Evolutionary conservation across 2,113 vertebrate species (phyloP), one percentile per base, ranked within the genome.

Genomic region (Xiphophorus maculatus): DNA sequence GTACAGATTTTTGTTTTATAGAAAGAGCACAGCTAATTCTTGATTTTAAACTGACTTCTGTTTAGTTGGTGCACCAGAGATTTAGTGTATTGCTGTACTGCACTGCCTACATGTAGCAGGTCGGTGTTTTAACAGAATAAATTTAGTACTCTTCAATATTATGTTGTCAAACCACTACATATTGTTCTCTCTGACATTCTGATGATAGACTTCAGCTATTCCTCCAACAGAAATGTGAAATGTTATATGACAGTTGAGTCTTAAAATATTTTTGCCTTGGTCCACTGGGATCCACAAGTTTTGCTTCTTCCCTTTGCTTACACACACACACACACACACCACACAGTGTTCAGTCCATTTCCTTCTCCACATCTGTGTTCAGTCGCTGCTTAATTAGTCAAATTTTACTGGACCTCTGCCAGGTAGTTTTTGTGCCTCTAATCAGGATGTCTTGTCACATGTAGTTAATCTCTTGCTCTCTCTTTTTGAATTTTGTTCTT

Each of bases 351-450:
- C 11, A 35, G 22, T 58, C 30, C n/a, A 3, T n/a, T 58, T 22
- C 35, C 58, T 69, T 14, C 68, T 58, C 30, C 68, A 58, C 30
- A 69, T 29, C 68, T 69, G 68, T 69, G 48, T 54, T 69, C 29
- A 11, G 11, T n/a, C 48, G 14, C 19, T 28, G 14, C 14, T 44
- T 40, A 27, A 15, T 44, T 29, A 29, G 11, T 42, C 27, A 32
- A 40, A 28, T 69, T 69, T 6, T 30, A 11, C 22, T 69, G 28
- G 28, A 32, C 29, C 27, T 14, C 28, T 51, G 17, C 19, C 29
- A 7, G 42, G 40, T 69, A 1, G 27, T 51, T 51, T 69, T 69
- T 54, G 29, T 25, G 37, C 14, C 15, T 40, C 25, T 14, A 67
- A 19, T 44, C 27, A 44, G 27, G 37, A 44, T 15, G 27, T n/a